A percentile compares a stretch with the other conserved stretches of the same genome.
Conservation (phyloP, 2,888 invertebrate species). For the Sisyra nigra region DNA sequence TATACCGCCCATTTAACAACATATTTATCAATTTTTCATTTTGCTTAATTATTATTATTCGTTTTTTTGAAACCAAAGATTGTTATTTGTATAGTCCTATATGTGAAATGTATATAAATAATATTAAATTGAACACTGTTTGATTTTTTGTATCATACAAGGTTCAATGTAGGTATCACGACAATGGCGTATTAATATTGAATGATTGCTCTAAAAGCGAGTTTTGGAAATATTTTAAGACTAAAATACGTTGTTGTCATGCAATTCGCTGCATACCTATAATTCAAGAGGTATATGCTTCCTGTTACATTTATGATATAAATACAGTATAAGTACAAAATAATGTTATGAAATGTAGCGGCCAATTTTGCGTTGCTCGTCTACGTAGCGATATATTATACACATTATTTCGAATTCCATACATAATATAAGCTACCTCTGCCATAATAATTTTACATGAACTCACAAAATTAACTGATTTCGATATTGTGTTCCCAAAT, state of each 20-base stretch:
- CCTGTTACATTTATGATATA: constrained; percentile 22
- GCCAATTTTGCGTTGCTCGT: too few relatives aligned
- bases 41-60: constrained; percentile 8
- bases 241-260: neutral
- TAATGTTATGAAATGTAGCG: constrained; percentile 12
- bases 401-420: too few relatives aligned
- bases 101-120: constrained; percentile 6
- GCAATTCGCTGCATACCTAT: constrained; percentile 11
- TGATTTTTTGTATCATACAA: constrained; percentile 1
- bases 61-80: constrained; percentile 25
- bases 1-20: constrained; percentile 9
- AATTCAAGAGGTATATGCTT: constrained; percentile 25
- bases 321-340: constrained; percentile 27
- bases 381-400: too few relatives aligned
- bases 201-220: neutral
- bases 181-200: neutral
- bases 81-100: constrained; percentile 24
- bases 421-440: too few relatives aligned
- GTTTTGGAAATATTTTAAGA: too few relatives aligned
- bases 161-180: constrained; percentile 1
- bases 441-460: too few relatives aligned
- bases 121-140: neutral
- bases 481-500: too few relatives aligned
- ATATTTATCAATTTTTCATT: constrained; percentile 8
- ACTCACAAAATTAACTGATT: too few relatives aligned